Base-by-base conservation (phyloP, 2,797 vertebrate genomes). In the Salarias fasciatus region DNA sequence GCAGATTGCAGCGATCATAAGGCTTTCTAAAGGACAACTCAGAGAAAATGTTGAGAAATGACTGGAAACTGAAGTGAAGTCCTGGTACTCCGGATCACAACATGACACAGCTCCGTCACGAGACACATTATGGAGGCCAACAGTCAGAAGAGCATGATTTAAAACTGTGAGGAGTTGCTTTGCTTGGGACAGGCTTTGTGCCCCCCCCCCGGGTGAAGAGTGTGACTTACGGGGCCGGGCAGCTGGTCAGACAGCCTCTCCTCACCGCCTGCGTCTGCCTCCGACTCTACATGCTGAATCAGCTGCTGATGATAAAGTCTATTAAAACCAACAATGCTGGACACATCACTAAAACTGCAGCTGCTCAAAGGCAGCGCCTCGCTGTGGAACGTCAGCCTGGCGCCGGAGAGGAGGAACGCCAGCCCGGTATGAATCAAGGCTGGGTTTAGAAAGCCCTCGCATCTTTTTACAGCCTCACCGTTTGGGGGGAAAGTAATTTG, bases 231-330 rank as follows among this genome's bases (percentile, higher is more conserved):
- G n/a, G 51, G 40, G 49, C 49, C 51, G 77, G 63, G 55, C 47
- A 63, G 57, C 56, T n/a, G 53, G 72, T 61, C 62, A 63, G 42
- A 76, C 62, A 67, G 61, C 58, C 76, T 69, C 57, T 67, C 66
- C 43, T 70, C 64, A 46, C 18, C 5, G 42, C 12, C 52, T 46
- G 45, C 59, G 30, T 77, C 33, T 40, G 30, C 41, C 14, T 12
- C 47, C 24, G 36, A 59, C 64, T 53, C 50, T 60, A 62, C 48
- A 30, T 53, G 67, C 64, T 72, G 77, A 75, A 69, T 58, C 12
- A 52, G 57, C 5, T 12, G 72, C 52, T 72, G 48, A 68, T 67
- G 63, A 76, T 69, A 69, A 65, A 53, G 57, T 73, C 71, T 58
- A 71, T 69, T 72, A 77, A 76, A 83, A 64, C 46, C 57, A 61